phyloP scores from a whole-genome alignment of 2,888 invertebrate genomes.

The Acrobasis consociella region DNA sequence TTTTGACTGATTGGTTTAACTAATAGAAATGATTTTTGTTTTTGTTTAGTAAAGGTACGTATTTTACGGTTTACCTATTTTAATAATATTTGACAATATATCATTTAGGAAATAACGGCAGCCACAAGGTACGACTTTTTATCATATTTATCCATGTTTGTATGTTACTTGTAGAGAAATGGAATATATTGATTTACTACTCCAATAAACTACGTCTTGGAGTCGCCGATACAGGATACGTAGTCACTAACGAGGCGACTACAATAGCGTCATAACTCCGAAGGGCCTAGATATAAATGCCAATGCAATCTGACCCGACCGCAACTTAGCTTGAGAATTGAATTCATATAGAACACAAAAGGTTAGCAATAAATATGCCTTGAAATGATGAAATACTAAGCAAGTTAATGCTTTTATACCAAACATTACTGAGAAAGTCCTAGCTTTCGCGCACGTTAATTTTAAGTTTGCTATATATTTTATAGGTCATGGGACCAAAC shows the following conservation, averaged over 20 bases:
- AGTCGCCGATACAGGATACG: too few species aligned
- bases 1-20: background rate
- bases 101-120: background rate
- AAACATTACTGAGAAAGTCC: too few species aligned
- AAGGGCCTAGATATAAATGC: background rate
- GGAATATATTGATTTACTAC: too few species aligned
- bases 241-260: too few species aligned
- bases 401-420: background rate
- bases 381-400: background rate
- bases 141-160: too few species aligned
- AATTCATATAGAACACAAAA: background rate
- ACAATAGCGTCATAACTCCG: background rate
- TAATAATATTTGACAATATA: background rate
- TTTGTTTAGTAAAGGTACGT: conserved; percentile 8
- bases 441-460: too few species aligned
- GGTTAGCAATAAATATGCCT: background rate
- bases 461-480: too few species aligned
- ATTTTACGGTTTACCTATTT: too few species aligned
- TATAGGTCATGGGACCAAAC: too few species aligned
- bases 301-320: background rate
- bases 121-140: background rate
- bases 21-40: background rate
- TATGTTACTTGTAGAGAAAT: too few species aligned
- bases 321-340: background rate
- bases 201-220: too few species aligned